These are phyloP conservation scores for Leuciscus waleckii DNA, from an alignment of 2,797 vertebrate genomes.

Conservation along the genomic window DNA sequence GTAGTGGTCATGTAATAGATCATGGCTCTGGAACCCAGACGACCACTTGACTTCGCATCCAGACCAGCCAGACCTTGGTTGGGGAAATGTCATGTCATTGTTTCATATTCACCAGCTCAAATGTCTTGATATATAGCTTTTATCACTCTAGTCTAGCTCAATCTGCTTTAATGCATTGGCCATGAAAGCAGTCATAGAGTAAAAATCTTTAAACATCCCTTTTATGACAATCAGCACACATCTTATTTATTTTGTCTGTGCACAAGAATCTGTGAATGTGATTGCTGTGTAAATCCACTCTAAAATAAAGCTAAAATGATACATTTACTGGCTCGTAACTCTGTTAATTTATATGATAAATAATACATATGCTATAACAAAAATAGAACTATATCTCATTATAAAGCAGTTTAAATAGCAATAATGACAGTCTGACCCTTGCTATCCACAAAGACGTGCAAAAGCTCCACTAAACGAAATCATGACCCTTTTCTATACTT, in stretches of 20 bases:
- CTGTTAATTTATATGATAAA: not conserved
- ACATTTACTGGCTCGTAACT: not conserved
- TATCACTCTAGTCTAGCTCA: not conserved
- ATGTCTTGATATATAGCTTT: not conserved
- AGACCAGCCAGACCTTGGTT: constrained; percentile 89
- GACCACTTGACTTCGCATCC: constrained; percentile 97
- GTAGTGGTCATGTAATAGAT: constrained; percentile 97
- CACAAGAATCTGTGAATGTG: not conserved
- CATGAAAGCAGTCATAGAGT: not conserved
- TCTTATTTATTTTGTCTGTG: not conserved
- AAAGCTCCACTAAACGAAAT: not conserved
- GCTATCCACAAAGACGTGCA: not conserved
- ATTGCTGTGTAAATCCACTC: not conserved
- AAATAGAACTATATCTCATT: not conserved
- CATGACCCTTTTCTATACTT: not conserved
- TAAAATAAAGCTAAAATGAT: not conserved
- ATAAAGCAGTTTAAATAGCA: not conserved
- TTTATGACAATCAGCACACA: not conserved
- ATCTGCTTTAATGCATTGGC: not conserved
- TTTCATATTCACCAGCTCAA: not conserved
- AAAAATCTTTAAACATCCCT: not conserved
- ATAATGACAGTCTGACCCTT: not conserved
- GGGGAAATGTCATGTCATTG: not conserved
- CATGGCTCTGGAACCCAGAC: constrained; percentile 96
- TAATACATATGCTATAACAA: not conserved